Evolutionary conservation across 2,797 vertebrate species (phyloP).

Genomic region (Anabas testudineus): DNA sequence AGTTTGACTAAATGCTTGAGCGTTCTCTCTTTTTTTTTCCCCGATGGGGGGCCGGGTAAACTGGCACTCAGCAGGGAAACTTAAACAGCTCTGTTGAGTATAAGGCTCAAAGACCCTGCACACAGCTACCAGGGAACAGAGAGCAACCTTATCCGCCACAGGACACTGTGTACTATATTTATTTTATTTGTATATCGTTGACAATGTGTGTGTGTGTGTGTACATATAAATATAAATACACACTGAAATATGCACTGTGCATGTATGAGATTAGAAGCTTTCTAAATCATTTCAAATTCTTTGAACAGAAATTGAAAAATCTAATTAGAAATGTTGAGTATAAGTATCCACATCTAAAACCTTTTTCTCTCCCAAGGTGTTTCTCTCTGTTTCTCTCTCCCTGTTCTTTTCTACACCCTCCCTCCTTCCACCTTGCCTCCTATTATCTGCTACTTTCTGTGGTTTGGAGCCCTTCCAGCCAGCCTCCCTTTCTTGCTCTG

Average conservation of each 20-base stretch:
- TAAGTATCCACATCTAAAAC: constrained; percentile 45
- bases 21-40: constrained; percentile 23
- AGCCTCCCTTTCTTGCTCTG: constrained; percentile 86
- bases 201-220: too few species aligned
- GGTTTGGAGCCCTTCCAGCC: constrained; percentile 92
- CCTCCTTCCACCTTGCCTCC: constrained; percentile 67
- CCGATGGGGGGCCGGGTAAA: constrained; percentile 55
- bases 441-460: constrained; percentile 84
- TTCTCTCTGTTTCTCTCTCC: constrained; percentile 50
- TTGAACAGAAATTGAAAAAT: constrained; percentile 26
- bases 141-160: constrained; percentile 59
- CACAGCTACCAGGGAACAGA: constrained; percentile 54
- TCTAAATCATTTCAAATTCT: constrained; percentile 16
- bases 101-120: constrained; percentile 68
- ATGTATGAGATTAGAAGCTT: constrained; percentile 8
- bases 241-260: neutral
- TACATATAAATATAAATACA: neutral
- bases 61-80: constrained; percentile 69
- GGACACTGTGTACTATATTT: constrained; percentile 53
- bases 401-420: constrained; percentile 16
- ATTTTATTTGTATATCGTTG: constrained; percentile 9
- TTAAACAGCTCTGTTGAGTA: constrained; percentile 80
- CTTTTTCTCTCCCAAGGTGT: constrained; percentile 72
- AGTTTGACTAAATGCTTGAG: constrained; percentile 71
- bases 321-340: constrained; percentile 59